phyloP scores from a whole-genome alignment of 2,888 invertebrate species.

The Coenonympha arcania region DNA sequence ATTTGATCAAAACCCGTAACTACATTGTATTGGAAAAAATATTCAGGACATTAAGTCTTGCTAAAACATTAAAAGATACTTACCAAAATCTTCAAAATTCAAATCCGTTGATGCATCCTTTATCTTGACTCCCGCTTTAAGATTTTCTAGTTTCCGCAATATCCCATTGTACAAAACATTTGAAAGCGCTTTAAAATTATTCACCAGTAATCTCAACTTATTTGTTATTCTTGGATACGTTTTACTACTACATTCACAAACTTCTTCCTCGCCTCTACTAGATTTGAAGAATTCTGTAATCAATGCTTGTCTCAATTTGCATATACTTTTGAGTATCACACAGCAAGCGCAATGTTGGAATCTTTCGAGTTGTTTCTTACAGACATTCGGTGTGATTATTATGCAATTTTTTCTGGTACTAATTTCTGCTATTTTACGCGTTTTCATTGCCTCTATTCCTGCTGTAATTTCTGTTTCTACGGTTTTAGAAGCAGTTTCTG shows the following conservation, averaged over 20 bases:
- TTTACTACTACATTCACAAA: conserved; percentile 45
- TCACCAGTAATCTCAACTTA: conserved; percentile 45
- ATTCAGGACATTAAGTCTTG: background rate
- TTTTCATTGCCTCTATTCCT: too few species aligned
- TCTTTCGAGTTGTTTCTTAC: background rate
- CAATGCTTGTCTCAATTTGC: conserved; percentile 39
- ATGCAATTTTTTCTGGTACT: background rate
- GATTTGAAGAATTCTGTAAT: conserved; percentile 53
- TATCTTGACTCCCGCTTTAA: conserved; percentile 7
- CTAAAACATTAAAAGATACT: conserved; percentile 22
- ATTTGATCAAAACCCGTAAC: too few species aligned
- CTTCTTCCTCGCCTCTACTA: conserved; percentile 19
- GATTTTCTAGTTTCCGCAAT: conserved; percentile 29
- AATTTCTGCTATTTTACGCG: background rate
- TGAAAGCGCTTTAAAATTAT: conserved; percentile 38
- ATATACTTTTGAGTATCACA: conserved; percentile 41
- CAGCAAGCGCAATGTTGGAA: conserved; percentile 55
- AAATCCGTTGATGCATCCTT: conserved; percentile 14
- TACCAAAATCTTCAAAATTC: conserved; percentile 44
- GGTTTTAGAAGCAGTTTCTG: too few species aligned
- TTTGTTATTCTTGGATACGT: conserved; percentile 46
- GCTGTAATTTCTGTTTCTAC: too few species aligned
- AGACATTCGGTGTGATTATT: background rate
- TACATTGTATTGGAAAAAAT: too few species aligned
- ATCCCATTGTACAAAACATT: conserved; percentile 34